phyloP scores from a whole-genome alignment of 2,797 vertebrate species.

The Bufotes viridis region DNA sequence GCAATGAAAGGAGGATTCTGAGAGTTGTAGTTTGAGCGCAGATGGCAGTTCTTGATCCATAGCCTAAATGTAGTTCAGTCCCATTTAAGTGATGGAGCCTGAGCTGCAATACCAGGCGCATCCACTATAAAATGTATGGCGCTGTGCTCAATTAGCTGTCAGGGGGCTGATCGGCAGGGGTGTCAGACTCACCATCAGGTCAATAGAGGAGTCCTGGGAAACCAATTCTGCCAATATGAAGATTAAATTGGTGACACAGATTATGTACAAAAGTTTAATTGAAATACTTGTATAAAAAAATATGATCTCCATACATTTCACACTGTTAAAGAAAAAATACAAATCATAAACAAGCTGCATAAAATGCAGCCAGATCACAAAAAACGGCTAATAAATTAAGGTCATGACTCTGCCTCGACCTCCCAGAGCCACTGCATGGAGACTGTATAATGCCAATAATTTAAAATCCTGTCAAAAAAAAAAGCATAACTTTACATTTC shows the following conservation, averaged over 20 bases:
- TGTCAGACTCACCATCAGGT: no score
- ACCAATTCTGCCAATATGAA: no score
- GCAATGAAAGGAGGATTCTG: no score
- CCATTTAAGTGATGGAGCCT: no score
- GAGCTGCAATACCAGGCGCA: no score
- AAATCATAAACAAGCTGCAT: slow-evolving; percentile 75
- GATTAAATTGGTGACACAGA: not conserved
- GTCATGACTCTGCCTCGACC: slow-evolving; percentile 78
- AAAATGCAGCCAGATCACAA: slow-evolving; percentile 77
- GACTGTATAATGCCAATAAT: slow-evolving; percentile 86
- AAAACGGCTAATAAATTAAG: slow-evolving; percentile 78
- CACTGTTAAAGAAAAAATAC: slow-evolving; percentile 79
- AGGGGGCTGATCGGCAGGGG: no score
- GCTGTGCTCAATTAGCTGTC: no score
- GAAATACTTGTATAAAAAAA: slow-evolving; percentile 97
- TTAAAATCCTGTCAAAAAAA: slow-evolving; percentile 73
- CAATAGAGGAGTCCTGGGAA: no score
- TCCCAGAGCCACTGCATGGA: slow-evolving; percentile 80
- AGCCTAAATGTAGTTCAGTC: no score
- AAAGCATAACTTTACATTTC: slow-evolving; percentile 76
- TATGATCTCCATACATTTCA: slow-evolving; percentile 91
- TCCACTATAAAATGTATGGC: no score
- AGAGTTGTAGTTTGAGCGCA: no score
- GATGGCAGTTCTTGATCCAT: no score
- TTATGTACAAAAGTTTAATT: slow-evolving; percentile 95